phyloP scores from a whole-genome alignment of 2,797 vertebrate genomes.

The Arnoldichthys spilopterus region DNA sequence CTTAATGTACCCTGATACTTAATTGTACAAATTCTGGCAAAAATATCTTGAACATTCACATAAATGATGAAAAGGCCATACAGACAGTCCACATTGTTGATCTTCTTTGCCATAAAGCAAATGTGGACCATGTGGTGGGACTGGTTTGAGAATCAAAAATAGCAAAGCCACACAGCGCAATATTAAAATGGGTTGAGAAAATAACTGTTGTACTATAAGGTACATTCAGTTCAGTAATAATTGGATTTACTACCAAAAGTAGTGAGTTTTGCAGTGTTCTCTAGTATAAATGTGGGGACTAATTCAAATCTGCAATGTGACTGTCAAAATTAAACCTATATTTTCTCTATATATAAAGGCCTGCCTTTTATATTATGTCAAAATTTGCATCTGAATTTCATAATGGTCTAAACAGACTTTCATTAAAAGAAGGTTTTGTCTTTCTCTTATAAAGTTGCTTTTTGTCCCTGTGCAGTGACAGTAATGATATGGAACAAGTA shows the following conservation, averaged over 20 bases:
- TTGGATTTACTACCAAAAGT: neutral
- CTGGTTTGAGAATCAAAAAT: neutral
- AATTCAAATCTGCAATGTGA: neutral
- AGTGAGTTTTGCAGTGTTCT: neutral
- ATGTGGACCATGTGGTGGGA: neutral
- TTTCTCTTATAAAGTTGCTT: no score
- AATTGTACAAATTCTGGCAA: neutral
- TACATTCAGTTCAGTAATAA: neutral
- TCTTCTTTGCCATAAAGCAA: neutral
- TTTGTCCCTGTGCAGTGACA: no score
- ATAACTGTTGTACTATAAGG: neutral
- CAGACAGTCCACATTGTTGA: neutral
- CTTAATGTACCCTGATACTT: neutral
- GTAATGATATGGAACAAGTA: neutral
- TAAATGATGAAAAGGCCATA: neutral
- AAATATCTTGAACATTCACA: neutral
- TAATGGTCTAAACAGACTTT: no score
- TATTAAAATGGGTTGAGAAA: neutral
- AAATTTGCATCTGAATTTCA: no score
- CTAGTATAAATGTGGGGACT: neutral
- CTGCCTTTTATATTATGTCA: no score
- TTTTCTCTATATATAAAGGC: no score
- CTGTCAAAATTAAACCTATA: no score
- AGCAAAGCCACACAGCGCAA: neutral
- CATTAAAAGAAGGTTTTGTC: no score